These are phyloP conservation scores for Apteryx mantelli DNA, from an alignment of 2,113 vertebrate genomes.

Conservation along the genomic window DNA sequence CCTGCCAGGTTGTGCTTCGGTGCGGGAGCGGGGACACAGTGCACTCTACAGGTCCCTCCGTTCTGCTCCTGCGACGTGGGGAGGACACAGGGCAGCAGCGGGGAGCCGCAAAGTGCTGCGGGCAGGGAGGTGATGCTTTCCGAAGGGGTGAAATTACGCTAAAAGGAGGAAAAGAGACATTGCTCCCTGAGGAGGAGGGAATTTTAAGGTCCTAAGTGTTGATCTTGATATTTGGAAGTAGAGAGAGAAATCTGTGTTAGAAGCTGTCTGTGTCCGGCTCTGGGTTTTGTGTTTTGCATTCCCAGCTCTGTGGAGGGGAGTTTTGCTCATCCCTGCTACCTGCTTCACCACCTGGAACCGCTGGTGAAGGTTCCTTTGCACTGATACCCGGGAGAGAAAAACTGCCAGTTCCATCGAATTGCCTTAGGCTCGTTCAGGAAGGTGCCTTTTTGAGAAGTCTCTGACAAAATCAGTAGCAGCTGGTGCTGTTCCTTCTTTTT, in stretches of 20 bases:
- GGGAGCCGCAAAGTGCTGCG: background rate
- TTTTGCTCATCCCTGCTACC: background rate
- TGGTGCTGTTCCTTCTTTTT: background rate
- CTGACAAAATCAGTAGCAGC: background rate
- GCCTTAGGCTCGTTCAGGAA: background rate
- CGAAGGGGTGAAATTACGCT: background rate
- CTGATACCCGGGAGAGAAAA: background rate
- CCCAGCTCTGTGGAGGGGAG: background rate
- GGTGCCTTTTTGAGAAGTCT: background rate
- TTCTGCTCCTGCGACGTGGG: background rate
- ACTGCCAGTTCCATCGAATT: background rate
- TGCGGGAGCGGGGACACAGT: background rate
- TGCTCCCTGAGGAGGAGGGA: background rate
- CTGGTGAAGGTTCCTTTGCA: background rate
- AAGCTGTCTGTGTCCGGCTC: background rate
- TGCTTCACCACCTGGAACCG: background rate
- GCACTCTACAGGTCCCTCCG: constrained; percentile 47
- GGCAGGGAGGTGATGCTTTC: background rate
- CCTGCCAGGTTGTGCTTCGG: background rate
- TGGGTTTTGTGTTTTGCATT: background rate
- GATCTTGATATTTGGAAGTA: background rate
- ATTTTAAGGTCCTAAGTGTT: background rate
- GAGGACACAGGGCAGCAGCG: background rate
- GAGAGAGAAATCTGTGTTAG: background rate
- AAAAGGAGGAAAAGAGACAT: background rate